phyloP scores from a whole-genome alignment of 2,797 vertebrate genomes.

The Tolypeutes matacus region DNA sequence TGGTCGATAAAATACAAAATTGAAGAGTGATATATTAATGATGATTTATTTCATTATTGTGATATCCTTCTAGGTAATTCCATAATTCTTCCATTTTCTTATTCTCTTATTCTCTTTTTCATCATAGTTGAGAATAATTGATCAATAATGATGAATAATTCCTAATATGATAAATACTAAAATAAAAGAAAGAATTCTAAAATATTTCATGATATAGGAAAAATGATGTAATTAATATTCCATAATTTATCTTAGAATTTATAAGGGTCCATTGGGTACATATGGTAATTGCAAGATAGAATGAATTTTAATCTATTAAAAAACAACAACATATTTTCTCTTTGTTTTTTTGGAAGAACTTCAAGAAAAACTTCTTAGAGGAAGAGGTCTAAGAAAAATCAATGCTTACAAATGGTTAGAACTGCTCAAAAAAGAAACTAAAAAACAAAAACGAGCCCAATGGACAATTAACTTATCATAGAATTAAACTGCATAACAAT shows the following conservation, averaged over 20 bases:
- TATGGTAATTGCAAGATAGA: slow-evolving; percentile 20
- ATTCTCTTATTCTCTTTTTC: neutral
- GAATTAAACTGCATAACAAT: neutral
- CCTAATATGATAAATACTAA: neutral
- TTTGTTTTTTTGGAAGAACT: neutral
- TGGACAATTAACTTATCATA: neutral
- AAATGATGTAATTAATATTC: neutral
- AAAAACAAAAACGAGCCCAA: neutral
- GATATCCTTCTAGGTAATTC: neutral
- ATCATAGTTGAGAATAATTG: slow-evolving; percentile 34
- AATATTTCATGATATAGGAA: slow-evolving; percentile 17
- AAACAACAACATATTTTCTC: neutral
- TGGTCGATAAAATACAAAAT: neutral
- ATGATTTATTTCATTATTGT: slow-evolving; percentile 3
- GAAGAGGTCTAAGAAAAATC: slow-evolving; percentile 1
- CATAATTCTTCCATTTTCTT: neutral
- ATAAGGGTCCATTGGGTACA: neutral
- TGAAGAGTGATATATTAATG: neutral
- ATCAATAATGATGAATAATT: slow-evolving; percentile 13
- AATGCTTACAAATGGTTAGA: neutral
- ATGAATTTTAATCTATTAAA: slow-evolving; percentile 15
- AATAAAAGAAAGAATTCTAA: neutral
- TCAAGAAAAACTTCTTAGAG: neutral
- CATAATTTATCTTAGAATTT: slow-evolving; percentile 27
- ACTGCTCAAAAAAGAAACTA: neutral